Evolutionary conservation across 2,888 invertebrate genomes (phyloP), one percentile per base, ranked within the genome.

Genomic region (Heliconius aoede): DNA sequence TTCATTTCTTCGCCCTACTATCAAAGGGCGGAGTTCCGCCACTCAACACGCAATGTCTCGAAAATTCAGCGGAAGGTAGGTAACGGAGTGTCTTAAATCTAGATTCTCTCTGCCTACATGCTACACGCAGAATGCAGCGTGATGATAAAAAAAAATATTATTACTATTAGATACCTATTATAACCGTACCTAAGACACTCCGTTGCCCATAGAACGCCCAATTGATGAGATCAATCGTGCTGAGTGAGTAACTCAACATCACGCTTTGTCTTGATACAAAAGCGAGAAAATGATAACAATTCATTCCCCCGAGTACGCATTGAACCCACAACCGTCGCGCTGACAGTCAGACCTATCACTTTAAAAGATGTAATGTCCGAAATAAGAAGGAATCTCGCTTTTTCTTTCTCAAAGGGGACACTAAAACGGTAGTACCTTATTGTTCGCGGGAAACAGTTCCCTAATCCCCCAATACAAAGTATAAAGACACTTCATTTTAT

Each of bases 401-500:
- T 60, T 60, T 60, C 60, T 9, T 36, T 40, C 51, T 51, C 32
- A 72, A 71, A 36, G 62, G 60, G 62, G 36, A 76, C 64, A 40
- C 64, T 72, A 58, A 76, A 64, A 76, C 64, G 32, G 26, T 58
- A 40, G 74, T 78, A 68, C 68, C 78, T 69, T 76, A 79, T 76
- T 78, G 74, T 78, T 68, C 74, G 67, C 71, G 61, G 73, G 69
- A 65, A 77, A 65, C 79, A 76, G 73, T 78, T 78, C 72, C 72
- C 74, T 76, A 78, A 78, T 78, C 73, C 74, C 78, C 74, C 72
- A 69, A 79, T 79, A 79, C 79, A 78, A 76, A 78, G 76, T 78
- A 78, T 79, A 74, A 78, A 76, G 79, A 76, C 79, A 79, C 79
- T 82, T 78, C 77, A 79, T 79, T 80, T 79, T 76, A 77, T 62